A percentile compares a stretch with the other conserved stretches of the same genome.
Evolutionary conservation across 2,888 invertebrate genomes (phyloP).

Genomic region (Notodonta ziczac): DNA sequence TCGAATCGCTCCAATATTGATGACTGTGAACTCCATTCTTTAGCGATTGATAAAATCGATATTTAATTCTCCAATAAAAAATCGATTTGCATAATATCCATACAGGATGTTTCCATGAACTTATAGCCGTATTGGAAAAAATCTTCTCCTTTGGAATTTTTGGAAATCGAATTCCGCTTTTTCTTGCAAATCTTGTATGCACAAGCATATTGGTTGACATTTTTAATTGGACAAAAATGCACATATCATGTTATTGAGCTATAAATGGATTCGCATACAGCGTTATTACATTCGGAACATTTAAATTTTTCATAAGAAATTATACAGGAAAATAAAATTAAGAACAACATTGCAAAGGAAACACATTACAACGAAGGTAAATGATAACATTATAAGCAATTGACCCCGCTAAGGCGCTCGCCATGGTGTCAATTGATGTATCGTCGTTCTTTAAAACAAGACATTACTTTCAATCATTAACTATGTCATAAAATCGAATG

Average conservation of each 20-base stretch:
- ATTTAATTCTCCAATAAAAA: conserved; percentile 26
- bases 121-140: background rate
- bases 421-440: conserved; percentile 18
- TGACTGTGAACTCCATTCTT: conserved; percentile 41
- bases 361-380: conserved; percentile 28
- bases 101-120: conserved; percentile 26
- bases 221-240: conserved; percentile 11
- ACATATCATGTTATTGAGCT: background rate
- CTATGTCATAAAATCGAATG: conserved; percentile 23
- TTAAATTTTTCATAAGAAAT: conserved; percentile 15
- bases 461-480: conserved; percentile 17
- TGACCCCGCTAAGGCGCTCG: conserved; percentile 25
- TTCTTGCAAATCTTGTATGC: conserved; percentile 20
- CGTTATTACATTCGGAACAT: conserved; percentile 1
- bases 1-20: conserved; percentile 38
- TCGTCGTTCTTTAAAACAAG: conserved; percentile 20
- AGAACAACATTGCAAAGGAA: conserved; percentile 23
- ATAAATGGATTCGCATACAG: background rate
- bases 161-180: conserved; percentile 22
- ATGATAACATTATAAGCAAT: conserved; percentile 31
- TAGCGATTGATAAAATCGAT: conserved; percentile 34
- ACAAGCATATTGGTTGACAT: conserved; percentile 4
- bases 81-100: conserved; percentile 30
- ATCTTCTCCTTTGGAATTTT: background rate
- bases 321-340: conserved; percentile 22